Conservation (phyloP, 2,797 vertebrate genomes). For the Hypotaenidia philippensis region DNA sequence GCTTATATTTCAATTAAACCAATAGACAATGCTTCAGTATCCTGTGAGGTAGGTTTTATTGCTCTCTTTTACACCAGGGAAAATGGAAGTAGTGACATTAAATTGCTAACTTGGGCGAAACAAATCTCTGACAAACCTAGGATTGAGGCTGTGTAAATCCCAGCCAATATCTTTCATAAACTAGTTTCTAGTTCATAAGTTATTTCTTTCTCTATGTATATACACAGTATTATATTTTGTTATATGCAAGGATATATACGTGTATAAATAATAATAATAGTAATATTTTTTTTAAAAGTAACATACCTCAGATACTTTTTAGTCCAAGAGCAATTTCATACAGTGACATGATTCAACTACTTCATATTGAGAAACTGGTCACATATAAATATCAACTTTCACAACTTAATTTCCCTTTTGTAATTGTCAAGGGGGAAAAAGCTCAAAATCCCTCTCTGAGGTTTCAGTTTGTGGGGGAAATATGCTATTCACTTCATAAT, state of each 20-base stretch:
- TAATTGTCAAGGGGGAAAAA: background rate
- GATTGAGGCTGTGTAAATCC: background rate
- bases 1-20: background rate
- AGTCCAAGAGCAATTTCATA: background rate
- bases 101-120: background rate
- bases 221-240: background rate
- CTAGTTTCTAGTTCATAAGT: background rate
- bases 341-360: background rate
- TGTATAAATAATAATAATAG: background rate
- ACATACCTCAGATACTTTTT: background rate
- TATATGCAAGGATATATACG: background rate
- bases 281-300: background rate
- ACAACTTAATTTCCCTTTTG: slow-evolving; percentile 39
- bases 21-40: background rate
- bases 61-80: background rate
- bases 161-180: background rate
- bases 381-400: slow-evolving; percentile 16
- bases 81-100: background rate
- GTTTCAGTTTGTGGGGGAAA: background rate
- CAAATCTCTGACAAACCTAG: background rate
- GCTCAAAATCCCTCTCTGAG: background rate
- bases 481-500: background rate
- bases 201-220: background rate
- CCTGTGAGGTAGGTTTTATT: background rate
- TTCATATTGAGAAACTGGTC: slow-evolving; percentile 4